These are phyloP conservation scores for Ceraclea dissimilis DNA, from an alignment of 2,888 invertebrate species.

Conservation along the genomic window DNA sequence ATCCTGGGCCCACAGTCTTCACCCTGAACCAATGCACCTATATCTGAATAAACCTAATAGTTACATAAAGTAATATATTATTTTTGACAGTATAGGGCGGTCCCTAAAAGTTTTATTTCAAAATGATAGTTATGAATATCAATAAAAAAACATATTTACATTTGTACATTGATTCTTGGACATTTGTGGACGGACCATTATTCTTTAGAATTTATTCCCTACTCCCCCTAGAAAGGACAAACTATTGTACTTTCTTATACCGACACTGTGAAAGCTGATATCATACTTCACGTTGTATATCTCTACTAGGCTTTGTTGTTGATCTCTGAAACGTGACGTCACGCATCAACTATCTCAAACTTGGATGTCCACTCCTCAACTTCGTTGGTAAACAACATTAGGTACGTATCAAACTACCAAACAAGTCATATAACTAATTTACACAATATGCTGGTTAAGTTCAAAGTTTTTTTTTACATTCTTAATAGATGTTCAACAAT, in stretches of 20 bases:
- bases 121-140: no score
- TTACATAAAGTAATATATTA: no score
- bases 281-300: neutral
- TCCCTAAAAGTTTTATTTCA: no score
- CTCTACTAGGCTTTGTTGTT: constrained; percentile 22
- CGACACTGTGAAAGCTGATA: neutral
- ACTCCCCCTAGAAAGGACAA: neutral
- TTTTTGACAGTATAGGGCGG: no score
- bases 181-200: neutral
- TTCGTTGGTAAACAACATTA: constrained; percentile 17
- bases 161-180: neutral
- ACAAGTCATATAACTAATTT: no score
- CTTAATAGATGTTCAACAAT: no score
- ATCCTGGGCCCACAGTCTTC: no score
- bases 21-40: no score
- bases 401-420: neutral
- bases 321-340: constrained; percentile 26
- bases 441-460: no score
- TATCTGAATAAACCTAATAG: no score
- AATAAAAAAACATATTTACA: neutral
- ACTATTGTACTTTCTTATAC: no score
- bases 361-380: constrained; percentile 18
- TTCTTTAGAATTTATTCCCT: neutral
- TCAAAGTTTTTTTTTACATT: no score
- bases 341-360: constrained; percentile 24